These are phyloP conservation scores for Melieria crassipennis DNA, from an alignment of 2,888 invertebrate genomes.

Conservation along the genomic window DNA sequence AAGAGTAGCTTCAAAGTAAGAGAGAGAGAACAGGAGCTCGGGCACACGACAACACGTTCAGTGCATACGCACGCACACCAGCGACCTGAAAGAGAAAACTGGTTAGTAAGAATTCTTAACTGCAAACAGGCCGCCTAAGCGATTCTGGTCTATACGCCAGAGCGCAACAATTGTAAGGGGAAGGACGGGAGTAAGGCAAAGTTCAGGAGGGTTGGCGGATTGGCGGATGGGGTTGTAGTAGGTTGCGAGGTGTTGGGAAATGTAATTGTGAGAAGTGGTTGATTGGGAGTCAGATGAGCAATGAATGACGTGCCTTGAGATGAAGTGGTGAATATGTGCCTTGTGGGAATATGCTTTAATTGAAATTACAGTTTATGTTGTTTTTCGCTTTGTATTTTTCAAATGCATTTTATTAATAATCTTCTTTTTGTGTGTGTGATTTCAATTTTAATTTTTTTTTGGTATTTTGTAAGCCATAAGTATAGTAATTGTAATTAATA, in stretches of 20 bases:
- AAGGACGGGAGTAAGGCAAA: background rate
- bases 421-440: slow-evolving; percentile 31
- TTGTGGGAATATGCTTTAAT: slow-evolving; percentile 5
- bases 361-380: slow-evolving; percentile 36
- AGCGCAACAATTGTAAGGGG: background rate
- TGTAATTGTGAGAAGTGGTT: too few relatives aligned
- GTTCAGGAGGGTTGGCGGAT: too few relatives aligned
- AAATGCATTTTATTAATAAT: slow-evolving; percentile 38
- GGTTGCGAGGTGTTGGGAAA: background rate
- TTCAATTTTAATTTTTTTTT: slow-evolving; percentile 30
- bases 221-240: background rate
- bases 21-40: too few relatives aligned
- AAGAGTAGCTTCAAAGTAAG: too few relatives aligned
- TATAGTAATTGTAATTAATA: slow-evolving; percentile 34
- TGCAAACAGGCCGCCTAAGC: background rate
- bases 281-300: too few relatives aligned
- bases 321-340: background rate
- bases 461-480: slow-evolving; percentile 29
- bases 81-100: slow-evolving; percentile 61
- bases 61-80: background rate
- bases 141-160: background rate
- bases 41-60: too few relatives aligned
- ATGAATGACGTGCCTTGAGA: background rate
- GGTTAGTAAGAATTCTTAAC: slow-evolving; percentile 57
- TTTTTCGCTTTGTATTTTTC: slow-evolving; percentile 34